Base-by-base conservation (phyloP, 2,113 vertebrate genomes). In the Scalopus aquaticus region DNA sequence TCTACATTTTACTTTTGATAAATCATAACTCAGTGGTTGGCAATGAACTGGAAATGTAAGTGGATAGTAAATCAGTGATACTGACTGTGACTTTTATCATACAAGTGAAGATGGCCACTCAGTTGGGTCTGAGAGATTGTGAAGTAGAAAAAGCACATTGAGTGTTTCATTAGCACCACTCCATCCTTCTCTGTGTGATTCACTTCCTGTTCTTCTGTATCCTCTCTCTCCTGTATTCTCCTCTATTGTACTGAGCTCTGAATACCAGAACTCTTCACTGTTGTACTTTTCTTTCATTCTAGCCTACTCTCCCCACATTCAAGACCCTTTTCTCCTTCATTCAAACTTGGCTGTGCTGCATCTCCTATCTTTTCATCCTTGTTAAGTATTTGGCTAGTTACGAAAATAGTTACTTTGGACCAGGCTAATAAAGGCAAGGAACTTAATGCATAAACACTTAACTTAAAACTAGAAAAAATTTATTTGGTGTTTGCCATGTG, bases 21-120 rank as follows among this genome's bases (percentile, higher is more conserved):
- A 92, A 86, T 92, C 84, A 60, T 86, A 94, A 67, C 79, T 72
- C 72, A 37, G 90, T 90, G 87, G 60, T 87, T 96, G 84, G 32
- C 42, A 81, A 89, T 44, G 80, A 91, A 91, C 49, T 78, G 56
- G 93, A 91, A 92, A 91, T 88, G 81, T 84, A 67, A 92, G 51
- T 87, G 44, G 82, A 96, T 44, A 86, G 73, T 58, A 88, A 94
- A 88, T 94, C 78, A 46, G 17, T 65, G 91, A 79, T 85, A 77
- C 89, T 92, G 65, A 69, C 88, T 97, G 77, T 85, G 89, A 83
- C 94, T 96, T 96, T 96, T 46, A 93, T 89, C 86, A 85, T 93
- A 58, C 56, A 74, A 87, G 82, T 54, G 58, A 88, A 96, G 91
- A 94, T 84, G 78, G 81, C 12, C 42, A 86, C 58, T 96, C 85